phyloP scores from a whole-genome alignment of 2,113 vertebrate genomes.

The Eulacestoma nigropectus region DNA sequence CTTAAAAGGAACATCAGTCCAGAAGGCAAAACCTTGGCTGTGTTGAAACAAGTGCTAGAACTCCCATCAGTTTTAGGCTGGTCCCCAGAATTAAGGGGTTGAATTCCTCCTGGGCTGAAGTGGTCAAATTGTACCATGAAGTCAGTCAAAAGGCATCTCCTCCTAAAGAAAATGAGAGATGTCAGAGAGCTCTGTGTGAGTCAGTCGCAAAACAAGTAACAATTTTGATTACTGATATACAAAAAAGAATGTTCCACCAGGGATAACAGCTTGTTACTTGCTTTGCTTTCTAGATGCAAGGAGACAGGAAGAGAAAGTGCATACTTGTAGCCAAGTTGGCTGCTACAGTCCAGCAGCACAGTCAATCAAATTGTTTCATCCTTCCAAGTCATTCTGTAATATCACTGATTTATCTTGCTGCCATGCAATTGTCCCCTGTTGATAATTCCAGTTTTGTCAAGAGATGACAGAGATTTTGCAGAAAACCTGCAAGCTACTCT shows the following conservation, averaged over 20 bases:
- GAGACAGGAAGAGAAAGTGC: neutral
- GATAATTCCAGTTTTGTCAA: slow-evolving; percentile 31
- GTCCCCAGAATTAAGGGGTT: neutral
- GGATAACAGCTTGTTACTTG: neutral
- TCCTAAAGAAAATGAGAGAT: neutral
- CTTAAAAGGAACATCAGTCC: neutral
- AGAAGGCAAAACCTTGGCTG: neutral
- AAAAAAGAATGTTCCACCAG: neutral
- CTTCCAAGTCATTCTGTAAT: neutral
- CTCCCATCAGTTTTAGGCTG: neutral
- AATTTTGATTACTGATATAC: neutral
- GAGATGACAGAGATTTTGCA: slow-evolving; percentile 12
- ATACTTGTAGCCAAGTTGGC: neutral
- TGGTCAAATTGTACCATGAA: neutral
- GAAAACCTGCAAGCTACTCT: neutral
- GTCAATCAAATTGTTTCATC: slow-evolving; percentile 21
- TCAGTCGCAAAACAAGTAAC: neutral
- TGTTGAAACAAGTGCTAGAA: neutral
- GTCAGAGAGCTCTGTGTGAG: neutral
- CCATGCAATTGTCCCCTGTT: slow-evolving; percentile 1
- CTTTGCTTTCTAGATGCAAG: neutral
- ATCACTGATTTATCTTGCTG: neutral
- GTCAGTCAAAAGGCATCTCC: neutral
- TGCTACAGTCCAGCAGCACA: neutral
- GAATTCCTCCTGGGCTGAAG: neutral